A percentile compares a stretch with the other conserved stretches of the same genome.
These are phyloP conservation scores for Phymastichus coffea DNA, from an alignment of 1,140 invertebrate species.

Conservation along the genomic window DNA sequence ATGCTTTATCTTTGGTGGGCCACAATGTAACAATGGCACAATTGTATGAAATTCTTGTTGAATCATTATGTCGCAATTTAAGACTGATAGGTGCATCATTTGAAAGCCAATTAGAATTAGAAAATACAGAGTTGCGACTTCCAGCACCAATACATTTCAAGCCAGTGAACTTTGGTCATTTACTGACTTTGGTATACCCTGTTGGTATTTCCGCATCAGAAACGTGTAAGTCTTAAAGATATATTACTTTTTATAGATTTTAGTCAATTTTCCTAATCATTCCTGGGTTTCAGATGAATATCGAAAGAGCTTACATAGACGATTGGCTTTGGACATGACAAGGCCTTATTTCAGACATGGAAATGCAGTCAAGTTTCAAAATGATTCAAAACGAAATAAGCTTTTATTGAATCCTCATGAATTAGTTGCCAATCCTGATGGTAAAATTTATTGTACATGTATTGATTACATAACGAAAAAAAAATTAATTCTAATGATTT, in stretches of 20 bases:
- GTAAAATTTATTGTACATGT: conserved; percentile 50
- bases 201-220: conserved; percentile 62
- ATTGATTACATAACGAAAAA: no score
- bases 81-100: conserved; percentile 64
- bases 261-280: no score
- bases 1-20: conserved; percentile 71
- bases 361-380: conserved; percentile 65
- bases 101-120: conserved; percentile 57
- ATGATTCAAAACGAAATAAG: conserved; percentile 50
- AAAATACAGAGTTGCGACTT: conserved; percentile 35
- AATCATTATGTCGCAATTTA: conserved; percentile 70
- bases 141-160: conserved; percentile 51
- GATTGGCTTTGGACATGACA: conserved; percentile 66
- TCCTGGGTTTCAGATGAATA: conserved; percentile 60
- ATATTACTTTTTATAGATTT: no score
- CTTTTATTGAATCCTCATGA: conserved; percentile 76
- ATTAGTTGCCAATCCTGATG: conserved; percentile 56
- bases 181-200: conserved; percentile 72
- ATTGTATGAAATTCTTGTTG: conserved; percentile 71
- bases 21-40: conserved; percentile 62
- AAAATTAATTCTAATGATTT: no score
- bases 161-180: conserved; percentile 67
- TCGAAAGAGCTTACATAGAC: conserved; percentile 66
- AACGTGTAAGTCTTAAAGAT: conserved; percentile 61
- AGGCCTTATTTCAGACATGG: conserved; percentile 71